Base-by-base conservation (phyloP, 2,888 invertebrate species). In the Junonia oenone region DNA sequence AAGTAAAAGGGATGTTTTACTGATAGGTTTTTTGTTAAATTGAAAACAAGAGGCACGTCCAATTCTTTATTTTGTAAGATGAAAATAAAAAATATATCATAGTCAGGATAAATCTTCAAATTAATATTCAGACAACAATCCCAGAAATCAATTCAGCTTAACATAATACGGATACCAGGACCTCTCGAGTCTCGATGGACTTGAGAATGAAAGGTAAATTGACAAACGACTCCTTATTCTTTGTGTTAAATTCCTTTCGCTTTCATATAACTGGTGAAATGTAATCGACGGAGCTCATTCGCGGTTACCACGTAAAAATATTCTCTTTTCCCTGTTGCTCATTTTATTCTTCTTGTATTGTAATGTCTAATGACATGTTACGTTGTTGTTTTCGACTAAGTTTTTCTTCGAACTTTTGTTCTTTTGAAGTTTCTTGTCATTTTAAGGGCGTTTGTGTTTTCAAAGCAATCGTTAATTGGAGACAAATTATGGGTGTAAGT, bases 141-240 rank as follows among this genome's bases (percentile, higher is more conserved):
- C n/a, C n/a, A 5, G 22, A 3, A 22, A 22, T 22, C 14, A n/a
- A 35, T 15, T 17, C 8, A 9, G 9, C 37, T 37, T 37, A 14
- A 9, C 15, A 37, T 37, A 14, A 35, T 35, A 35, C 8, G 35
- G 6, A 3, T 29, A 15, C 14, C 53, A 50, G 57, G 45, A 53
- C 53, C 49, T 40, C 50, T 50, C 31, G 46, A 50, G 45, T 40
- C 50, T 50, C 31, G 46, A 50, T 33, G 43, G 17, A 31, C 57
- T 57, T 49, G 43, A 57, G 35, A 40, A 51, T n/a, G 37, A 45
- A 49, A 57, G 49, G 56, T 57, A 53, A 57, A 57, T 57, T 57
- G 49, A 57, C 37, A 57, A 57, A 53, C 49, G 53, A 45, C 50
- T 45, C 53, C 53, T 46, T 33, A 33, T 29, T 45, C 45, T 53